Base-by-base conservation (phyloP, 2,113 vertebrate species). In the Ptychochromis oligacanthus region DNA sequence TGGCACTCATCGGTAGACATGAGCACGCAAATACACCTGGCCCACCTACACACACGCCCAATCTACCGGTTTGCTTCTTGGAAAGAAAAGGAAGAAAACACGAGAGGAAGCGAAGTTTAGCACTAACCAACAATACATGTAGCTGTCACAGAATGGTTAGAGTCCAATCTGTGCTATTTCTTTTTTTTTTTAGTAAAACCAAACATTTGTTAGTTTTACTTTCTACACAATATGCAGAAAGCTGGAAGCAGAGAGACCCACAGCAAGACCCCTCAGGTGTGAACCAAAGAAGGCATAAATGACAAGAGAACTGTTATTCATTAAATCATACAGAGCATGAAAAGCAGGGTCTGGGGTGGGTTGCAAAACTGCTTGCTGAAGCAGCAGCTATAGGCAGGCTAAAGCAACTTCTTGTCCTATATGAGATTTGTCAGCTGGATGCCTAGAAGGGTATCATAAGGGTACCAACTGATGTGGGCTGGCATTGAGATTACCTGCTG, bases 1-100 rank as follows among this genome's bases (percentile, higher is more conserved):
- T 7, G 13, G 58, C 82, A 6, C 85, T 85, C 89, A 84, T 88
- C 84, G 70, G 67, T 78, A 80, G 88, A 75, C 90, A 54, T 70
- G 1, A 18, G 40, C 75, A 77, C 77, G 72, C 81, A 87, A 80
- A 88, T 62, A 56, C 81, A 61, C 55, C 64, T 49, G 64, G 64
- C 40, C 74, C 75, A 22, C 54, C 18, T 24, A n/a, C 34, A 57
- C 76, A 79, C 75, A 75, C n/a, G n/a, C 75, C 49, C 26, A 11
- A 11, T 20, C 79, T 43, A 9, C 54, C 3, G 18, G 31, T 10
- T 43, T 40, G 56, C 17, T 26, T 59, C 26, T 64, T 58, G 14
- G 15, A 43, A 31, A 43, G 14, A 2, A 62, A 49, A 54, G 26
- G 15, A 61, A 31, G 65, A 9, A 52, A 2, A 18, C 12, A 40